Evolutionary conservation across 2,113 vertebrate genomes (phyloP).

Genomic region (Hippocampus comes): DNA sequence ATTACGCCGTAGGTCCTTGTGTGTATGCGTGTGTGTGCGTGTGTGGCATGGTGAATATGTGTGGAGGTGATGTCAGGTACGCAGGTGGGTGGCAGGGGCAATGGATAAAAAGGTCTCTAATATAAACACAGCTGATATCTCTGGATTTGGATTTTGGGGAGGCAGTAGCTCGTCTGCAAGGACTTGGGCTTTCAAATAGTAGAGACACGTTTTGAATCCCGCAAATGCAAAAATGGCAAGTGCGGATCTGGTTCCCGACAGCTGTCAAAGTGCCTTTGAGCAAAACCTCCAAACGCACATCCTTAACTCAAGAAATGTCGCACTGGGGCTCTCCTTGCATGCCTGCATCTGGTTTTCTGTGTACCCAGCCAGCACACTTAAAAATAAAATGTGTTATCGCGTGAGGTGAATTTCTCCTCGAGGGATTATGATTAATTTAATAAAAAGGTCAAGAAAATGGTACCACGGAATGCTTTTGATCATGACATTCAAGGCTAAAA

Average conservation of each 20-base stretch:
- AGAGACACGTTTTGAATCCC: background rate
- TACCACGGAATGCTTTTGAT: background rate
- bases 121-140: conserved; percentile 67
- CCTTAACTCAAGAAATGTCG: background rate
- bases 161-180: background rate
- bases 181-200: background rate
- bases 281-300: background rate
- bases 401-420: background rate
- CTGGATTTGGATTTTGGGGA: background rate
- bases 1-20: conserved; percentile 11
- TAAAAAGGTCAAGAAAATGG: background rate
- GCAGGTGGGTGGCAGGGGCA: conserved; percentile 59
- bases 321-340: background rate
- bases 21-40: conserved; percentile 17
- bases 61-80: conserved; percentile 55
- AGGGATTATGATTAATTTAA: background rate
- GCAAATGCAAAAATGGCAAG: background rate
- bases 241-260: background rate
- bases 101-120: conserved; percentile 53
- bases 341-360: background rate
- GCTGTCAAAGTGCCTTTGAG: background rate
- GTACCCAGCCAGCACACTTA: background rate
- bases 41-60: conserved; percentile 29
- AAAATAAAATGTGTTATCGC: background rate
- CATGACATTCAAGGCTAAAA: background rate